Evolutionary conservation across 2,888 invertebrate species (phyloP), one percentile per base, ranked within the genome.

Genomic region (Andrena bicolor): DNA sequence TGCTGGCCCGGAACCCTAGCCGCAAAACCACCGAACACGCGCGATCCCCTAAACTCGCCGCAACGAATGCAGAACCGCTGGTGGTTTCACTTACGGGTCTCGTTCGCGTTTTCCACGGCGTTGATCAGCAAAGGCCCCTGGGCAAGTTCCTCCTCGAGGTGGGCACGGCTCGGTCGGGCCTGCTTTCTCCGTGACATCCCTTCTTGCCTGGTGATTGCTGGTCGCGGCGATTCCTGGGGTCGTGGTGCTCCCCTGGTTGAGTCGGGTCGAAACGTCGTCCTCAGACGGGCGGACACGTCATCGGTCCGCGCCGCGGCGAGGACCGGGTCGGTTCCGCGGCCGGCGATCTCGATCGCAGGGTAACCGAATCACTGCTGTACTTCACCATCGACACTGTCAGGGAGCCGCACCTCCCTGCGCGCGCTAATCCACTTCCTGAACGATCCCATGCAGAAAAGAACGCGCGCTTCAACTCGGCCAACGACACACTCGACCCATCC

Each of bases 151-250:
- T 94, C 94, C 92, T 94, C 94, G 88, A 93, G 93, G 90, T 92
- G 93, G 90, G 94, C 94, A 91, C 94, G 93, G 92, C 93, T 94
- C 82, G 94, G 94, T 90, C 94, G 93, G 86, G 94, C 94, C 90
- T 94, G 94, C 92, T 94, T 94, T 91, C 94, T 92, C 92, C 94
- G 92, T 90, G 94, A 94, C 94, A 94, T 94, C 90, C 93, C 94
- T 93, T 88, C 88, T 85, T 69, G 82, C 61, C 71, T 80, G 68
- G 82, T 80, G 70, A 74, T 74, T 35, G 61, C 81, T 76, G 56
- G 60, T 64, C 56, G 70, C 73, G 70, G 70, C 79, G 65, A 58
- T 69, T 69, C 68, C 61, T 66, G 51, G 41, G 41, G 26, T n/a
- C 53, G 51, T 26, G 53, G 20, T 32, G 41, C 16, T 49, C 63